Evolutionary conservation across 2,797 vertebrate genomes (phyloP), one percentile per base, ranked within the genome.

Genomic region (Ficedula albicollis): DNA sequence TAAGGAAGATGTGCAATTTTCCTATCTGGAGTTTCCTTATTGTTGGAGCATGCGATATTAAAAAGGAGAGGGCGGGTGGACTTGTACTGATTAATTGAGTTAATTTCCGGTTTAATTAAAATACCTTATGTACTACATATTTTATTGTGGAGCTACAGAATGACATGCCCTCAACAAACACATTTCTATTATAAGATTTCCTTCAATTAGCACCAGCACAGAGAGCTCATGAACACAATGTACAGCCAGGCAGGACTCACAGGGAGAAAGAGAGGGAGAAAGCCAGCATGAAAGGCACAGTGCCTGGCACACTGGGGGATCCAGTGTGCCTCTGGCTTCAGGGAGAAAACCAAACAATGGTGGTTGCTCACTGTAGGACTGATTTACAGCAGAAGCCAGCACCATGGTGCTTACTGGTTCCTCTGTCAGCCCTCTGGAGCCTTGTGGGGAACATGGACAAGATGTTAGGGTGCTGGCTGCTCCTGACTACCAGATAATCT

Each of bases 71-170:
- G 12, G 54, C 0, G 5, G 55, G 54, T 62, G n/a, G 69, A 84
- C 56, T 82, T 87, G 48, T 62, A 48, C 74, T 92, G 84, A 90
- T 95, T 93, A 95, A 95, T 66, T 74, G 48, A 91, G 90, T 87
- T 90, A 82, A 96, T 90, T 93, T 94, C 92, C 6, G 0, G 41
- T 66, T 92, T 89, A 89, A 94, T 92, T 94, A 89, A 87, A 93
- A 95, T 80, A 73, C 49, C 68, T 89, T 67, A 67, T 39, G 68
- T 77, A 83, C 60, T 67, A 73, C 60, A 26, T 84, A 75, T 83
- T 93, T 93, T 92, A 87, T 84, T 78, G 87, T 64, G 80, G 69
- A 87, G 39, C 32, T 74, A 64, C 63, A 80, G 79, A 89, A 87
- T 43, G 51, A 52, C 59, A 67, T 87, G 60, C 60, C 54, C 82